These are phyloP conservation scores for Yponomeuta sedellus DNA, from an alignment of 2,888 invertebrate species.

Conservation along the genomic window DNA sequence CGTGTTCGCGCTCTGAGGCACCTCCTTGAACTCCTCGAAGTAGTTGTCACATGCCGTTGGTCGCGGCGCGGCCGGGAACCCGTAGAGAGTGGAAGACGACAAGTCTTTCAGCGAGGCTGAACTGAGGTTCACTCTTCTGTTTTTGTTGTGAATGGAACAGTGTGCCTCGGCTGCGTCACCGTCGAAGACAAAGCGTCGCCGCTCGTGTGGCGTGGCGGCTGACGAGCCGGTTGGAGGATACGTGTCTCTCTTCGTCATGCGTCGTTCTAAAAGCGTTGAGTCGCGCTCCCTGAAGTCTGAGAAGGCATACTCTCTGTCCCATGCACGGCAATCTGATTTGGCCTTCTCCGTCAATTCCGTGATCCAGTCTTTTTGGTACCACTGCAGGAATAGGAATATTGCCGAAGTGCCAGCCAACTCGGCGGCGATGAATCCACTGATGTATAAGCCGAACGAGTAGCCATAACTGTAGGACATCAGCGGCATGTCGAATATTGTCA, in stretches of 20 bases:
- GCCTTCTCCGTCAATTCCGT: conserved; percentile 69
- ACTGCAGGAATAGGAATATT: conserved; percentile 90
- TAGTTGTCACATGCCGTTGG: conserved; percentile 79
- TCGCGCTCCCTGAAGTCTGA: conserved; percentile 67
- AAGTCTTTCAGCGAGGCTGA: conserved; percentile 78
- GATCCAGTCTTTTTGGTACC: conserved; percentile 82
- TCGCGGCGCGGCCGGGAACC: conserved; percentile 79
- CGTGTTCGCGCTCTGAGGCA: conserved; percentile 71
- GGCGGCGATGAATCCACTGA: conserved; percentile 88
- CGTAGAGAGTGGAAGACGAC: conserved; percentile 75
- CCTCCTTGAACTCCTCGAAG: conserved; percentile 74
- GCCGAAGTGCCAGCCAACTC: conserved; percentile 92
- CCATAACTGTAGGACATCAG: conserved; percentile 91
- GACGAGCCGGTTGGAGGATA: conserved; percentile 62
- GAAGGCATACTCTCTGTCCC: conserved; percentile 72
- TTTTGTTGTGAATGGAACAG: conserved; percentile 78
- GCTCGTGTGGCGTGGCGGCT: conserved; percentile 66
- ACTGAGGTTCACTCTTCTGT: conserved; percentile 66
- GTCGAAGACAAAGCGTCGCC: conserved; percentile 80
- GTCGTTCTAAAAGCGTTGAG: conserved; percentile 57
- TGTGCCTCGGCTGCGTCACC: conserved; percentile 72
- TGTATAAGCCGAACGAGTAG: conserved; percentile 90
- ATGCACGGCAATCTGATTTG: conserved; percentile 65
- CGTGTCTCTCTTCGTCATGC: conserved; percentile 68
- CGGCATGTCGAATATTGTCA: conserved; percentile 85